phyloP scores from a whole-genome alignment of 2,113 vertebrate genomes.

The Proteles cristata region DNA sequence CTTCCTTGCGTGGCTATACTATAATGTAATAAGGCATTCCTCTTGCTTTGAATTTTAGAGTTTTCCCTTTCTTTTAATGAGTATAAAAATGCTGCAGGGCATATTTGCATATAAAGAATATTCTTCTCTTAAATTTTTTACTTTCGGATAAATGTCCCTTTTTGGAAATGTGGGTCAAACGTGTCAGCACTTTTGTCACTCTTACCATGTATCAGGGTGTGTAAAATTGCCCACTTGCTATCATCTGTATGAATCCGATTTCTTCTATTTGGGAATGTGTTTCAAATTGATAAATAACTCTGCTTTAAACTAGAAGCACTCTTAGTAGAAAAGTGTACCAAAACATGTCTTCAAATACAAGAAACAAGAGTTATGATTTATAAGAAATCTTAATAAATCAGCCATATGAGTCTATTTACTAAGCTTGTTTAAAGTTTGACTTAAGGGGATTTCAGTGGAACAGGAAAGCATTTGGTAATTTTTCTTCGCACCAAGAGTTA shows the following conservation, averaged over 20 bases:
- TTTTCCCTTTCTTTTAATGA: neutral
- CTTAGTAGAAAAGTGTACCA: neutral
- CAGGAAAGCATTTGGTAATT: neutral
- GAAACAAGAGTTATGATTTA: slow-evolving; percentile 33
- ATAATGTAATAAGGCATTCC: neutral
- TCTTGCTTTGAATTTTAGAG: neutral
- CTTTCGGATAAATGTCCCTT: neutral
- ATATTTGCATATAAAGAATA: slow-evolving; percentile 7
- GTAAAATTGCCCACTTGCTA: neutral
- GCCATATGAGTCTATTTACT: neutral
- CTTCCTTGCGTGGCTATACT: neutral
- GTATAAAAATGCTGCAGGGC: neutral
- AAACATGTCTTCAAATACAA: slow-evolving; percentile 8
- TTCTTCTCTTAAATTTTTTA: slow-evolving; percentile 20
- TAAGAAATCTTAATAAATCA: slow-evolving; percentile 33
- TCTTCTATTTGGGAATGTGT: slow-evolving; percentile 38
- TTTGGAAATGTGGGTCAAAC: neutral
- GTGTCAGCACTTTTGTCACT: neutral
- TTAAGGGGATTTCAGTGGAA: slow-evolving; percentile 27
- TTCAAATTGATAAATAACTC: slow-evolving; percentile 37
- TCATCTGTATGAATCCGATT: slow-evolving; percentile 17
- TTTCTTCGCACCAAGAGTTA: neutral
- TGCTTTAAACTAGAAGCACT: slow-evolving; percentile 43
- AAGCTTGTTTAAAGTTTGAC: slow-evolving; percentile 58
- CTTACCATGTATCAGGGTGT: neutral